A percentile compares a stretch with the other conserved stretches of the same genome.
phyloP scores from a whole-genome alignment of 2,113 vertebrate species.

The Eretmochelys imbricata region DNA sequence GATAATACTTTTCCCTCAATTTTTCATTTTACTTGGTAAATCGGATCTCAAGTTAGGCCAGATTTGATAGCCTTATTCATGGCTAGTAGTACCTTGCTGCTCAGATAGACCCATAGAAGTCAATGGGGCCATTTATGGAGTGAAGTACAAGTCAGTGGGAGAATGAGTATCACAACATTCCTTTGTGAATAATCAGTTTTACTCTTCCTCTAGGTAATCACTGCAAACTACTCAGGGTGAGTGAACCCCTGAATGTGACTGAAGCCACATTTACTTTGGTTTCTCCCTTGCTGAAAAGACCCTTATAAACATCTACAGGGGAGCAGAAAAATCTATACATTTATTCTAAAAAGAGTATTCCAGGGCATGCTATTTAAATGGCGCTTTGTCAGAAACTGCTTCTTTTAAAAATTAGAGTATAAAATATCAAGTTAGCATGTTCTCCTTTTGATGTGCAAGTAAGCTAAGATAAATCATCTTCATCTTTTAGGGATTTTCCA shows the following conservation, averaged over 20 bases:
- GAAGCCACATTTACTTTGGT: conserved; percentile 22
- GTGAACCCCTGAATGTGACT: not conserved
- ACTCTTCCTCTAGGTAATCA: not conserved
- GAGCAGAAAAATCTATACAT: not conserved
- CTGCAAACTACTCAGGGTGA: not conserved
- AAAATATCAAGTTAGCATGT: not conserved
- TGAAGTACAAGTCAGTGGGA: not conserved
- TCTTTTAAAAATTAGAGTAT: not conserved
- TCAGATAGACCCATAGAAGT: not conserved
- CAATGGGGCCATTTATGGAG: not conserved
- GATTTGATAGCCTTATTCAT: not conserved
- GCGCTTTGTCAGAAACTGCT: not conserved
- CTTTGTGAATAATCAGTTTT: conserved; percentile 13
- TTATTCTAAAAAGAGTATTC: not conserved
- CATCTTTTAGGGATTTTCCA: not conserved
- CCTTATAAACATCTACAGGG: not conserved
- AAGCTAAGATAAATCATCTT: conserved; percentile 5
- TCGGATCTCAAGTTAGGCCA: not conserved
- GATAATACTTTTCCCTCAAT: not conserved
- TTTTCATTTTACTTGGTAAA: not conserved
- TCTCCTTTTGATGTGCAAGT: not conserved
- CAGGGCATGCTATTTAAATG: not conserved
- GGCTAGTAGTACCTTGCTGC: not conserved
- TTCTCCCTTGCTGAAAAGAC: not conserved
- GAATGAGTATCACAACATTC: not conserved